Percentiles rank a stretch among this genome's conserved stretches.
phyloP scores from a whole-genome alignment of 2,113 vertebrate genomes.

The Mustela nigripes region DNA sequence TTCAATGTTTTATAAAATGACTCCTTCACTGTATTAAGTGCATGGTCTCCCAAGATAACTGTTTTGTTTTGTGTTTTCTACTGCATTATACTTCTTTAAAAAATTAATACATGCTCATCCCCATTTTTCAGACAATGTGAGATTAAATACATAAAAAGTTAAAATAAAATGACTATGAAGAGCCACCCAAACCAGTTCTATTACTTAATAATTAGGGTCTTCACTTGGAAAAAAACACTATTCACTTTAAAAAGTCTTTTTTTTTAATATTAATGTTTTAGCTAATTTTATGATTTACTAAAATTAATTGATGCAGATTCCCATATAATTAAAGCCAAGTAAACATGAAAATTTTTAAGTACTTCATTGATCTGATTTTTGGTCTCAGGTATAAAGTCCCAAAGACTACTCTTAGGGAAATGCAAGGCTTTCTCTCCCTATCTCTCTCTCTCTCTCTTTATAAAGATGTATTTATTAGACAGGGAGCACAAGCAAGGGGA shows the following conservation, averaged over 20 bases:
- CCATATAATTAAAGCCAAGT: conserved; percentile 20
- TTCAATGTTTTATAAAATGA: neutral
- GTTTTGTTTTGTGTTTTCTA: conserved; percentile 21
- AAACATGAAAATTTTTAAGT: neutral
- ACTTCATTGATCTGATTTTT: neutral
- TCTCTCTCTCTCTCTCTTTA: too few relatives aligned
- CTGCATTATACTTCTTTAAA: neutral
- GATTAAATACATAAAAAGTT: conserved; percentile 4
- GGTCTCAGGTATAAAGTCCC: neutral
- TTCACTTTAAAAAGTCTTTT: conserved; percentile 41
- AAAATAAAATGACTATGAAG: conserved; percentile 17
- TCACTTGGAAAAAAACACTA: neutral
- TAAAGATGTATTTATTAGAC: too few relatives aligned
- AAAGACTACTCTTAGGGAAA: conserved; percentile 10
- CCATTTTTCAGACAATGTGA: conserved; percentile 6
- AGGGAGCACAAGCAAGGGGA: too few relatives aligned
- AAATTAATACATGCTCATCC: neutral
- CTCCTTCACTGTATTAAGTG: neutral
- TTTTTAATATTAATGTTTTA: neutral
- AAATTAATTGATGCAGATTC: conserved; percentile 16
- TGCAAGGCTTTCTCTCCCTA: too few relatives aligned
- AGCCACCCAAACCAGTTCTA: conserved; percentile 45
- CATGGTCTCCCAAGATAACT: neutral
- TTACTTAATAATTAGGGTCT: conserved; percentile 1
- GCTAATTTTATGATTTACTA: conserved; percentile 27